phyloP scores from a whole-genome alignment of 2,888 invertebrate species.

The Temnothorax unifasciatus region DNA sequence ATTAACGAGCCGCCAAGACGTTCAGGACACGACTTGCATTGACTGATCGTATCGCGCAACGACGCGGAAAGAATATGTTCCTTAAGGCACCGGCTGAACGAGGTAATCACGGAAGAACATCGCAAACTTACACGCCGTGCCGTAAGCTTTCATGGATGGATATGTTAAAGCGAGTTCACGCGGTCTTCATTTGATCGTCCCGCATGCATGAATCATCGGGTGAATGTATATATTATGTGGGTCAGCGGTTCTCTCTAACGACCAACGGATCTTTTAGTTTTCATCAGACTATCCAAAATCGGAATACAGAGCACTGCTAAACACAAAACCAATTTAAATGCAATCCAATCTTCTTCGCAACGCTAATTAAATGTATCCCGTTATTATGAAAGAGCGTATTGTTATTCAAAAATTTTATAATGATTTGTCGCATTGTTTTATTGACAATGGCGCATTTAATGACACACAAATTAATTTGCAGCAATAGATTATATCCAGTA shows the following conservation, averaged over 20 bases:
- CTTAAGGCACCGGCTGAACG: constrained; percentile 6
- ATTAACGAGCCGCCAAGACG: constrained; percentile 43
- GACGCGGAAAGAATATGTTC: constrained; percentile 41
- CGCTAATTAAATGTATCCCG: neutral
- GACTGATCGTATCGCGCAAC: constrained; percentile 47
- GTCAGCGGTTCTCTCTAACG: constrained; percentile 3
- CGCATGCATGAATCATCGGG: neutral
- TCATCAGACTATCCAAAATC: neutral
- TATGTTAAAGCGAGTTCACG: constrained; percentile 9
- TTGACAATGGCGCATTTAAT: neutral
- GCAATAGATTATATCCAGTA: constrained; percentile 29
- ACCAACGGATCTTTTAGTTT: neutral
- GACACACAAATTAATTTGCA: neutral
- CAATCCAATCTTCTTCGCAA: neutral
- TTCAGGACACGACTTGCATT: constrained; percentile 27
- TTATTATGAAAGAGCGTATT: constrained; percentile 8
- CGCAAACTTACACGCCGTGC: neutral
- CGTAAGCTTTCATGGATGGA: neutral
- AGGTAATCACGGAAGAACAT: constrained; percentile 15
- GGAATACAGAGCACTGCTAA: neutral
- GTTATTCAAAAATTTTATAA: neutral
- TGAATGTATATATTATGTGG: constrained; percentile 4
- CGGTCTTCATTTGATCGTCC: constrained; percentile 5
- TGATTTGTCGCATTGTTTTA: neutral
- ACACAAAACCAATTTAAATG: neutral